Evolutionary conservation across 2,888 invertebrate genomes (phyloP).

Genomic region (Phragmatobia fuliginosa): DNA sequence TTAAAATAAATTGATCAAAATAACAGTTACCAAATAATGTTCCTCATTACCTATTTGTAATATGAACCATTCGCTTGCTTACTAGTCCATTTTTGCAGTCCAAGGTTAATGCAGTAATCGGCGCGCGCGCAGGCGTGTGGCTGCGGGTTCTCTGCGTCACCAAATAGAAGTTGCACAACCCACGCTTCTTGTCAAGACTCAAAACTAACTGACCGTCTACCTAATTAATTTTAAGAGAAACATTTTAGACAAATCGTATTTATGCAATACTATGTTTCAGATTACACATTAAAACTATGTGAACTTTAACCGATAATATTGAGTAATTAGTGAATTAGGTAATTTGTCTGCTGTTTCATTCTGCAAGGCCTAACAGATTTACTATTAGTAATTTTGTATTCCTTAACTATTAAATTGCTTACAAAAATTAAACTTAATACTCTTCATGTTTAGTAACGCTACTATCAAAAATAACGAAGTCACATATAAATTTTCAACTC

Average conservation of each 20-base stretch:
- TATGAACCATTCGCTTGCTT: conserved; percentile 40
- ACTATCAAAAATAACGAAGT: too few species aligned
- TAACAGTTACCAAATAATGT: conserved; percentile 8
- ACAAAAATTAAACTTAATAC: too few species aligned
- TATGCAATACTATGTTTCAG: conserved; percentile 50
- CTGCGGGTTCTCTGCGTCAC: conserved; percentile 61
- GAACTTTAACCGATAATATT: conserved; percentile 47
- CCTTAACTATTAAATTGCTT: too few species aligned
- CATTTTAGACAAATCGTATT: conserved; percentile 54
- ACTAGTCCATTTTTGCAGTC: conserved; percentile 50
- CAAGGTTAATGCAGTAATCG: conserved; percentile 70
- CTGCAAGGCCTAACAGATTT: conserved; percentile 17
- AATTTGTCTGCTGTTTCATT: conserved; percentile 13
- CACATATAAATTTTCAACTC: too few species aligned
- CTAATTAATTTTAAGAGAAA: conserved; percentile 63
- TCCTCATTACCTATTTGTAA: conserved; percentile 21
- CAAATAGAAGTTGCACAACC: conserved; percentile 59
- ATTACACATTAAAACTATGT: conserved; percentile 45
- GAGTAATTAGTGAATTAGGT: conserved; percentile 24
- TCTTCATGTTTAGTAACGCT: too few species aligned
- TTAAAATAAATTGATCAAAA: neutral
- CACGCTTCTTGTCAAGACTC: conserved; percentile 64
- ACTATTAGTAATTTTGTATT: conserved; percentile 12
- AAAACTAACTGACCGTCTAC: conserved; percentile 58
- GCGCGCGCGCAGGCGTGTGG: conserved; percentile 59